phyloP scores from a whole-genome alignment of 2,797 vertebrate genomes.

The Mormyrops attenuatus region DNA sequence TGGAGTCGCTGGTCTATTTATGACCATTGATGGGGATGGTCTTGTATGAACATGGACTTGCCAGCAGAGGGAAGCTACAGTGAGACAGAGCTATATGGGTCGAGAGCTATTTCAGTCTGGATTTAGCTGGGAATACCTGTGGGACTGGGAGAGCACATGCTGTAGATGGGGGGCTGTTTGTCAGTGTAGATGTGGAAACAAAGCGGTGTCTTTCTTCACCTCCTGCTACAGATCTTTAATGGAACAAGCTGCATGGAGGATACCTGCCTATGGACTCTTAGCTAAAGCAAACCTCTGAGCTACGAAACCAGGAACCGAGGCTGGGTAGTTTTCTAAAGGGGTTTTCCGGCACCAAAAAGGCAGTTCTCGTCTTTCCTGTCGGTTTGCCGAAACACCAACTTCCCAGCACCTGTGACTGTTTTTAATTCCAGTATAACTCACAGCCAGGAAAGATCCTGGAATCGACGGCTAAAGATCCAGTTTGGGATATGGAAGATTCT shows the following conservation, averaged over 20 bases:
- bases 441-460: not conserved
- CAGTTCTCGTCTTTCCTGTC: not conserved
- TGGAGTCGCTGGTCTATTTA: not conserved
- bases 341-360: not conserved
- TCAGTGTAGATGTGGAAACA: not conserved
- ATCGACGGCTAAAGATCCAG: not conserved
- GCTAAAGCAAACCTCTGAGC: not conserved
- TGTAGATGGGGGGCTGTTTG: not conserved
- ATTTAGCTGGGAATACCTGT: slow-evolving; percentile 17
- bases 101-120: slow-evolving; percentile 23
- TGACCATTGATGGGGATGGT: not conserved
- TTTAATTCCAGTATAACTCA: not conserved
- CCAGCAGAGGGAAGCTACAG: not conserved
- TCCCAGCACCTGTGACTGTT: slow-evolving; percentile 8
- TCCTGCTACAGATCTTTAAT: not conserved
- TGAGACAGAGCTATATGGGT: slow-evolving; percentile 21
- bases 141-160: not conserved
- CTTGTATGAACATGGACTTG: not conserved
- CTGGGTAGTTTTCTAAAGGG: not conserved
- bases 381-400: not conserved
- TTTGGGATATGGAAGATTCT: not conserved
- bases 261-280: not conserved
- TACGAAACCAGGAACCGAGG: not conserved
- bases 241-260: not conserved
- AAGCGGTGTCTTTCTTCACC: not conserved